Evolutionary conservation across 2,797 vertebrate species (phyloP).

Genomic region (Luscinia megarhynchos): DNA sequence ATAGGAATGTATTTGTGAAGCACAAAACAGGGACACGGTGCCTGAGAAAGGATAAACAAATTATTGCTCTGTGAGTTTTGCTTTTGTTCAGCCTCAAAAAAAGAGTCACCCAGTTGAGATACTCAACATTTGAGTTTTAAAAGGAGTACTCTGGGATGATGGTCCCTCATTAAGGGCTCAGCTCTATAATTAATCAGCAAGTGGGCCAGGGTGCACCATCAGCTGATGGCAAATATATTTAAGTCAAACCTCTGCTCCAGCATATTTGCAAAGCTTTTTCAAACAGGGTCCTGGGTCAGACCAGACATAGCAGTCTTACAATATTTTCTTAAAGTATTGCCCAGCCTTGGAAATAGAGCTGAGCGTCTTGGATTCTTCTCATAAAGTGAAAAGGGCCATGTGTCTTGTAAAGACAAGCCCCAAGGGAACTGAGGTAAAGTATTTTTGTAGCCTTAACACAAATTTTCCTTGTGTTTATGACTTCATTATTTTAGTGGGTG

Average conservation of each 20-base stretch:
- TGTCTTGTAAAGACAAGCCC: slow-evolving; percentile 68
- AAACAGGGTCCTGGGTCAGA: neutral
- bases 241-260: neutral
- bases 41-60: neutral
- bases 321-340: slow-evolving; percentile 56
- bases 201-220: neutral
- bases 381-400: slow-evolving; percentile 57
- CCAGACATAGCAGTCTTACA: neutral
- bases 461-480: slow-evolving; percentile 71
- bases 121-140: neutral
- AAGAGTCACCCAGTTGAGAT: neutral
- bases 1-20: neutral
- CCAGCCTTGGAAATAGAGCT: slow-evolving; percentile 60
- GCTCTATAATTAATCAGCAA: neutral
- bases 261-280: neutral
- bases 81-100: neutral
- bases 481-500: slow-evolving; percentile 67
- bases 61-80: neutral
- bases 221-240: neutral
- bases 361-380: slow-evolving; percentile 56
- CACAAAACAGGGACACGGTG: fast-evolving
- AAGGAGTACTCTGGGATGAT: neutral
- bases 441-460: slow-evolving; percentile 72
- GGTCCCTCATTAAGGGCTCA: neutral
- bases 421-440: slow-evolving; percentile 67